A percentile compares a stretch with the other conserved stretches of the same genome.
Conservation (phyloP, 2,888 invertebrate species). For the Gymnocheta viridis region DNA sequence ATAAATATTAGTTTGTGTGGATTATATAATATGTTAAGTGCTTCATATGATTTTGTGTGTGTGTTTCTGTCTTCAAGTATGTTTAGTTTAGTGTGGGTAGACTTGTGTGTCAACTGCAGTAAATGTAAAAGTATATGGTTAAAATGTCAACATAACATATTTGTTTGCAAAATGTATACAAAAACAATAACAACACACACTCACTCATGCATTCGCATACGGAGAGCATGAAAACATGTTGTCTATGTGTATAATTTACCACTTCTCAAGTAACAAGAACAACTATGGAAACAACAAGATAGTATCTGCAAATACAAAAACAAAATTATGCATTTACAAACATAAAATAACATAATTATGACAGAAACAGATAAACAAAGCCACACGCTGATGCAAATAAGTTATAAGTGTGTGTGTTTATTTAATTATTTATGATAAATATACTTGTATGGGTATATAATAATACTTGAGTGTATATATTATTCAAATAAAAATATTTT, state of each 20-base stretch:
- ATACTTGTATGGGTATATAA: not conserved
- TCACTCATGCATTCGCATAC: not conserved
- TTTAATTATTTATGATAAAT: not conserved
- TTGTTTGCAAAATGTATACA: constrained; percentile 33
- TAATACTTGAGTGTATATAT: not conserved
- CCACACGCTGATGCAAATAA: constrained; percentile 3
- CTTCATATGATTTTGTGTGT: not conserved
- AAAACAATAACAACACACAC: constrained; percentile 13
- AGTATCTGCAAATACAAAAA: not conserved
- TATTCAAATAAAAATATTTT: not conserved
- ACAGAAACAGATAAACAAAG: constrained; percentile 41
- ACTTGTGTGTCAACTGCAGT: constrained; percentile 43
- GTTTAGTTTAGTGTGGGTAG: constrained; percentile 2
- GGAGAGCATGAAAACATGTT: constrained; percentile 8
- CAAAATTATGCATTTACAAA: constrained; percentile 36
- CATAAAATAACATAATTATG: constrained; percentile 49
- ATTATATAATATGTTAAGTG: not conserved
- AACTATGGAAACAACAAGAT: constrained; percentile 3
- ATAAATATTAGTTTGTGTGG: not conserved
- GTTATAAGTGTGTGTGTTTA: not conserved
- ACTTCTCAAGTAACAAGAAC: constrained; percentile 29
- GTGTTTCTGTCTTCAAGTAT: not conserved
- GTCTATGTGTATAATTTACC: constrained; percentile 16
- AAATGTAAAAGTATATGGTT: constrained; percentile 36
- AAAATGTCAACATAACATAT: constrained; percentile 55